These are phyloP conservation scores for Volucella inanis DNA, from an alignment of 2,888 invertebrate genomes.

Conservation along the genomic window DNA sequence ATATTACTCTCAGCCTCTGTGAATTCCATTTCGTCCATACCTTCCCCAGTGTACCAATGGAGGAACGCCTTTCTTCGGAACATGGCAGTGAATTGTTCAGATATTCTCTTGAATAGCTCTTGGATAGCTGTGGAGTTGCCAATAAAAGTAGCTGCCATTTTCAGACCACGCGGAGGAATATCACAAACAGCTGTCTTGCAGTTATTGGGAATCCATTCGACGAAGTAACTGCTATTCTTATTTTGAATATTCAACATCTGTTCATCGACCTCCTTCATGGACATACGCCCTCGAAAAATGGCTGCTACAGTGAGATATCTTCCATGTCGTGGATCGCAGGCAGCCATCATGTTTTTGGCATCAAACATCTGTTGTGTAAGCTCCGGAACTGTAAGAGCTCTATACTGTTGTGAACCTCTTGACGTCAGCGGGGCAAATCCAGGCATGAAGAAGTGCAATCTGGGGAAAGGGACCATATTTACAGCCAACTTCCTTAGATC, in stretches of 20 bases:
- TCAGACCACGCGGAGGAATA: conserved; percentile 94
- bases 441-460: conserved; percentile 97
- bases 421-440: conserved; percentile 97
- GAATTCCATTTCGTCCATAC: conserved; percentile 99
- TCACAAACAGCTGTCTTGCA: conserved; percentile 97
- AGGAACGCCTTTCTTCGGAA: conserved; percentile 98
- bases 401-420: conserved; percentile 94
- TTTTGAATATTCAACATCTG: conserved; percentile 98
- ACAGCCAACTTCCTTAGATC: conserved; percentile 96
- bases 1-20: conserved; percentile 97
- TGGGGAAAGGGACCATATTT: conserved; percentile 99
- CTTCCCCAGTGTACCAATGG: conserved; percentile 99
- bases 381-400: conserved; percentile 95
- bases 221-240: conserved; percentile 95
- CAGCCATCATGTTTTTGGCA: conserved; percentile 98
- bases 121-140: conserved; percentile 97
- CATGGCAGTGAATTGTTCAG: conserved; percentile 97
- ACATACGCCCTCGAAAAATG: conserved; percentile 95
- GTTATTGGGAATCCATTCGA: conserved; percentile 97
- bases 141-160: conserved; percentile 97
- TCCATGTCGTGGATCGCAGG: conserved; percentile 96
- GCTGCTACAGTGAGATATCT: conserved; percentile 95
- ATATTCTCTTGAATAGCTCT: conserved; percentile 95
- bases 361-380: conserved; percentile 96
- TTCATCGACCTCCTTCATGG: conserved; percentile 96